phyloP scores from a whole-genome alignment of 2,888 invertebrate genomes.

The Dioctria rufipes region DNA sequence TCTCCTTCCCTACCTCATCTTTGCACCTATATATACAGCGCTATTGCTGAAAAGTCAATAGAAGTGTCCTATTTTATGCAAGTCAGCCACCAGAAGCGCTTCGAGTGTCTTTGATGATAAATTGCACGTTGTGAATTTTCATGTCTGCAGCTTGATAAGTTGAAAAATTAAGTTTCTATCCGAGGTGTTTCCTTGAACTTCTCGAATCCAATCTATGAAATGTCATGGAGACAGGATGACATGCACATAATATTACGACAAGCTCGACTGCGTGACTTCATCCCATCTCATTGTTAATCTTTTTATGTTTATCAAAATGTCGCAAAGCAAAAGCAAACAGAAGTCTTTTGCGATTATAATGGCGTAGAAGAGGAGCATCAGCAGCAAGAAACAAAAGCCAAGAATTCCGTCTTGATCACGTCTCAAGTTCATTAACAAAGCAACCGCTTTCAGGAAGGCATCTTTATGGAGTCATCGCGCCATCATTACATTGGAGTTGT shows the following conservation, averaged over 20 bases:
- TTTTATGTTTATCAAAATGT: constrained; percentile 25
- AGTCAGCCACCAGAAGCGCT: background rate
- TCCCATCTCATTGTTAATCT: background rate
- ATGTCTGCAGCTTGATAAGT: constrained; percentile 13
- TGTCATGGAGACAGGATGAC: constrained; percentile 26
- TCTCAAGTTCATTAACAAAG: constrained; percentile 57
- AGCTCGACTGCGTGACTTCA: background rate
- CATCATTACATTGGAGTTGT: background rate
- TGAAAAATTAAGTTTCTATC: constrained; percentile 12
- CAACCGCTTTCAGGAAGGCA: constrained; percentile 6
- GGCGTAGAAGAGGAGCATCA: background rate
- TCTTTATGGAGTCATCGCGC: constrained; percentile 39
- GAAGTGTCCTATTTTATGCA: background rate
- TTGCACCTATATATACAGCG: background rate
- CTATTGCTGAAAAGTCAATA: background rate
- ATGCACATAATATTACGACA: constrained; percentile 7
- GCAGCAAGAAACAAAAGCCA: background rate
- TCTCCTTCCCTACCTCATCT: background rate
- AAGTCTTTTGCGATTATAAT: background rate
- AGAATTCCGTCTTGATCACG: constrained; percentile 51
- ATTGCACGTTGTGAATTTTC: constrained; percentile 5
- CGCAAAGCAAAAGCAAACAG: background rate
- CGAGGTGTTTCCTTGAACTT: background rate
- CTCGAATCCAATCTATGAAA: background rate
- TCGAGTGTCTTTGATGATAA: constrained; percentile 28